Percentiles rank a stretch among this genome's conserved stretches.
These are phyloP conservation scores for Schlechtendalia chinensis DNA, from an alignment of 1,140 invertebrate genomes.

Conservation along the genomic window DNA sequence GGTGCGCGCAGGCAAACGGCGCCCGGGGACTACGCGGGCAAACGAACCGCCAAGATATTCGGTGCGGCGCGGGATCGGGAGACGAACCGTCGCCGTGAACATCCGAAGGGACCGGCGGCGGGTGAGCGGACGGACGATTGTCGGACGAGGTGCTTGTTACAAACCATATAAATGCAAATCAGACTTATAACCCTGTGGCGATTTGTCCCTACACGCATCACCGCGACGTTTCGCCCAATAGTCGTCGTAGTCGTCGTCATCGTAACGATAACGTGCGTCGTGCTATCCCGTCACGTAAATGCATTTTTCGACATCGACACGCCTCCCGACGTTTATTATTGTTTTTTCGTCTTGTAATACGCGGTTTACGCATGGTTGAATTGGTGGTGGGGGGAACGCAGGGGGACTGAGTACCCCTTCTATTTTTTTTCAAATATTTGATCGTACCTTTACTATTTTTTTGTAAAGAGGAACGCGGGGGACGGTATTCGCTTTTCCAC, in stretches of 20 bases:
- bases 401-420: no score
- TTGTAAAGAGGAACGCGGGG: no score
- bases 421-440: no score
- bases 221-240: background rate
- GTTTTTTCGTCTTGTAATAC: no score
- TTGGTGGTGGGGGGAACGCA: no score
- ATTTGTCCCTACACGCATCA: slow-evolving; percentile 16
- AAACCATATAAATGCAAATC: slow-evolving; percentile 49
- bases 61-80: background rate
- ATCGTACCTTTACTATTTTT: no score
- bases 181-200: slow-evolving; percentile 42
- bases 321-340: no score
- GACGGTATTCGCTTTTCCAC: no score
- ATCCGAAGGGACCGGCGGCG: slow-evolving; percentile 28
- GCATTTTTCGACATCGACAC: slow-evolving; percentile 16
- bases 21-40: slow-evolving; percentile 22
- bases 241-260: background rate
- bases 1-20: slow-evolving; percentile 33
- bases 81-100: slow-evolving; percentile 23
- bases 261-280: background rate
- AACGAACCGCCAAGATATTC: slow-evolving; percentile 27
- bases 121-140: background rate
- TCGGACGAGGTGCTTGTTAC: slow-evolving; percentile 16
- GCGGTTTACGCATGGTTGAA: no score
- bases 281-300: slow-evolving; percentile 4